Evolutionary conservation across 2,888 invertebrate genomes (phyloP).

Genomic region (Diaphora mendica): DNA sequence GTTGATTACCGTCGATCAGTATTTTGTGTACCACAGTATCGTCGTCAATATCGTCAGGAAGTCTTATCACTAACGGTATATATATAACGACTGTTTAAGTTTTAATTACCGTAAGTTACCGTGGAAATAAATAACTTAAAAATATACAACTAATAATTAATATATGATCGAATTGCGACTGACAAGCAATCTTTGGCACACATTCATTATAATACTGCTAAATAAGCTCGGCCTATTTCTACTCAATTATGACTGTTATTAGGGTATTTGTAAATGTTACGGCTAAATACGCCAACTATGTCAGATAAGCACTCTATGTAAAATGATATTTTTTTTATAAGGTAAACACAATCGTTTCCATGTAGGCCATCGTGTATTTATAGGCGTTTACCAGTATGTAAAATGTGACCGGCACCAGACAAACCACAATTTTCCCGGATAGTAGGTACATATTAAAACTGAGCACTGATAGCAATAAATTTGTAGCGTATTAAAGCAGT

Average conservation of each 20-base stretch:
- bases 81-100: too few species aligned
- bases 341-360: conserved; percentile 31
- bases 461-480: neutral
- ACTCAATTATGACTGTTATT: neutral
- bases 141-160: neutral
- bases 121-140: neutral
- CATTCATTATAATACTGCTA: neutral
- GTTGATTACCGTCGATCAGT: neutral
- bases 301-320: conserved; percentile 16
- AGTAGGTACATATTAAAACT: neutral
- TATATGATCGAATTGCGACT: neutral
- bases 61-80: neutral
- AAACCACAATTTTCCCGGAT: conserved; percentile 9
- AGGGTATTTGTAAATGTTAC: neutral
- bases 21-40: neutral
- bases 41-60: neutral
- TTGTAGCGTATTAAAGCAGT: neutral
- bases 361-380: conserved; percentile 43
- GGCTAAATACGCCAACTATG: neutral
- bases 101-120: too few species aligned
- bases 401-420: conserved; percentile 23
- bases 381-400: conserved; percentile 28
- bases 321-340: conserved; percentile 28
- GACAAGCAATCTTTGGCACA: neutral
- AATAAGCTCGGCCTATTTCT: neutral